phyloP scores from a whole-genome alignment of 2,797 vertebrate genomes.

The Apogon hyalosoma region DNA sequence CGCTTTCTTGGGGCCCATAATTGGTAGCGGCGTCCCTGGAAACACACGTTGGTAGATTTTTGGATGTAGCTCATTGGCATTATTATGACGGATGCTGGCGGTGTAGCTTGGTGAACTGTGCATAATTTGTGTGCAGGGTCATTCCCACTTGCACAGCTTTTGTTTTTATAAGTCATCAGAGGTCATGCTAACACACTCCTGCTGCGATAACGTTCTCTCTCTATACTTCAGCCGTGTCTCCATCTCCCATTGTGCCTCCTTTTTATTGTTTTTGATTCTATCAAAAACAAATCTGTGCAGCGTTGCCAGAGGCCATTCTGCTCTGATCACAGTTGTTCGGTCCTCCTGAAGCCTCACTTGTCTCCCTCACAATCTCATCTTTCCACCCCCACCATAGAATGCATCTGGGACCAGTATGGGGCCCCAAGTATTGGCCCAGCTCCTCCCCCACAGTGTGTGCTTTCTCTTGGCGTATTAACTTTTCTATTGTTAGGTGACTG shows the following conservation, averaged over 20 bases:
- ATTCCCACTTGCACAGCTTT: conserved; percentile 20
- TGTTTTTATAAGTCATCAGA: conserved; percentile 13
- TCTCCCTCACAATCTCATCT: conserved; percentile 13
- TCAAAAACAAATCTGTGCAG: conserved; percentile 40
- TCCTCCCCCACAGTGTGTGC: conserved; percentile 56
- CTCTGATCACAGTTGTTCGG: conserved; percentile 32
- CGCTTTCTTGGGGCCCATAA: no score
- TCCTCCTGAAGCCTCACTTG: conserved; percentile 28
- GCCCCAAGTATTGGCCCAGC: conserved; percentile 36
- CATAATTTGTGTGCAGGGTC: conserved; percentile 32
- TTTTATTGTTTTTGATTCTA: conserved; percentile 49
- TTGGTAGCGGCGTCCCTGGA: no score
- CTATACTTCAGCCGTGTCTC: conserved; percentile 10
- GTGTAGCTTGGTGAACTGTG: conserved; percentile 37
- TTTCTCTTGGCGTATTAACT: conserved; percentile 64
- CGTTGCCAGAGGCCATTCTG: conserved; percentile 35
- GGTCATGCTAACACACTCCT: conserved; percentile 24
- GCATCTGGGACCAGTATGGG: conserved; percentile 57
- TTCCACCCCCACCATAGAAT: conserved; percentile 41
- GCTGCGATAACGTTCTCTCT: conserved; percentile 20
- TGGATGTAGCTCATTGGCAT: conserved; percentile 21
- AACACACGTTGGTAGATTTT: conserved; percentile 16
- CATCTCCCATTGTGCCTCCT: conserved; percentile 3
- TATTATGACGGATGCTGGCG: conserved; percentile 29
- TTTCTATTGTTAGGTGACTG: conserved; percentile 62